A percentile compares a stretch with the other conserved stretches of the same genome.
Evolutionary conservation across 2,113 vertebrate genomes (phyloP).

Genomic region (Promerops cafer): DNA sequence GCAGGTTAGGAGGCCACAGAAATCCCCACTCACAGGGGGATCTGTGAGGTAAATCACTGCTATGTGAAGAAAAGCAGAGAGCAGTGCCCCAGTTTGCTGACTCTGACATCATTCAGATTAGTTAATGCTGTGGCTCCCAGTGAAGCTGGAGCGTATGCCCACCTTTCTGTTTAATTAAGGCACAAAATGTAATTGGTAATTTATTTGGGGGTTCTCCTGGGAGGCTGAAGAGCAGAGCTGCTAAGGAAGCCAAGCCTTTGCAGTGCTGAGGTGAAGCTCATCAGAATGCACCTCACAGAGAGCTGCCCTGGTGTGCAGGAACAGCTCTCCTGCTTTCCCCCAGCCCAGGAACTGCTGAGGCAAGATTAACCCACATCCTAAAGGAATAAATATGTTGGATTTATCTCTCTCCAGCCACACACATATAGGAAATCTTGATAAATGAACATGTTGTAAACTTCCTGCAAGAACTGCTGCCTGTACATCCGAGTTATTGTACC

Average conservation of each 20-base stretch:
- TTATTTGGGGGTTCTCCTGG: slow-evolving; percentile 28
- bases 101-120: slow-evolving; percentile 30
- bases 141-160: neutral
- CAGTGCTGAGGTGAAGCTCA: neutral
- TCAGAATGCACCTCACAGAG: neutral
- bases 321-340: neutral
- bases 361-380: slow-evolving; percentile 31
- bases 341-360: slow-evolving; percentile 6
- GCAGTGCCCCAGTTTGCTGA: neutral
- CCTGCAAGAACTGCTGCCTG: neutral
- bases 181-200: slow-evolving; percentile 31
- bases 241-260: slow-evolving; percentile 41
- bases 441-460: neutral
- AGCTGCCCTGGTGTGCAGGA: neutral
- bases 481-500: neutral
- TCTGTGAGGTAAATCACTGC: neutral
- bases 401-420: neutral
- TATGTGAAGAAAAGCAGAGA: neutral
- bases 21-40: neutral
- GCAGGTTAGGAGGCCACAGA: neutral
- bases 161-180: slow-evolving; percentile 61
- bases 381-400: neutral
- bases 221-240: slow-evolving; percentile 34
- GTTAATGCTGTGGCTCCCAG: slow-evolving; percentile 41
- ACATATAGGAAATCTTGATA: neutral